Conservation (phyloP, 2,888 invertebrate species). For the Pegoplata infirma region DNA sequence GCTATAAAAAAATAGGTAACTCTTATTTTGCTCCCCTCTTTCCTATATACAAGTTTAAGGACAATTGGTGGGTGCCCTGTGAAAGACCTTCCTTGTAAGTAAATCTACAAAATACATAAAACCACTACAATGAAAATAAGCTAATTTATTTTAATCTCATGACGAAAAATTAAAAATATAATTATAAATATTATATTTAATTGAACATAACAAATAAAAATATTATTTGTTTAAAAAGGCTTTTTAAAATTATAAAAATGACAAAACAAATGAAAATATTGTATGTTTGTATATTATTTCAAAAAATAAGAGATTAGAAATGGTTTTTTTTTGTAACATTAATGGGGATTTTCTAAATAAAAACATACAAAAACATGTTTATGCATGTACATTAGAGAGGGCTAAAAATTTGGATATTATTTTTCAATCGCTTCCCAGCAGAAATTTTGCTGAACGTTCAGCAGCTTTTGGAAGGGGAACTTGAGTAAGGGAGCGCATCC, state of each 20-base stretch:
- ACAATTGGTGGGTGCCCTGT: too few species aligned
- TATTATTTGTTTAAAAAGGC: slow-evolving; percentile 12
- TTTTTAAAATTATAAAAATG: slow-evolving; percentile 46
- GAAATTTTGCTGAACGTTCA: too few species aligned
- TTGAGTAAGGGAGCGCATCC: too few species aligned
- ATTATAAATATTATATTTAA: slow-evolving; percentile 53
- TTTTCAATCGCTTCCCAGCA: too few species aligned
- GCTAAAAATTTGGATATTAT: too few species aligned
- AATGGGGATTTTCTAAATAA: slow-evolving; percentile 36
- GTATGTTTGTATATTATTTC: slow-evolving; percentile 37
- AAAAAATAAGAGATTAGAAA: slow-evolving; percentile 40
- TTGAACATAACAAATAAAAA: slow-evolving; percentile 47
- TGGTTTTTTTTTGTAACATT: slow-evolving; percentile 12
- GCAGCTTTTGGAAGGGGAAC: too few species aligned
- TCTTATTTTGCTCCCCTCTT: too few species aligned
- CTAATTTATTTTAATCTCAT: slow-evolving; percentile 56
- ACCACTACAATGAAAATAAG: slow-evolving; percentile 43
- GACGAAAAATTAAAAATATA: slow-evolving; percentile 44
- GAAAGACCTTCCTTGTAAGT: too few species aligned
- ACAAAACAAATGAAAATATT: slow-evolving; percentile 44
- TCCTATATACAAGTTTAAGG: too few species aligned
- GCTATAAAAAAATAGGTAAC: too few species aligned
- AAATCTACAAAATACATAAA: too few species aligned
- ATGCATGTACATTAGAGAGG: neutral
- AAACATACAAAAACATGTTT: slow-evolving; percentile 16